Evolutionary conservation across 2,797 vertebrate genomes (phyloP), one percentile per base, ranked within the genome.

Genomic region (Macrochelys suwanniensis): DNA sequence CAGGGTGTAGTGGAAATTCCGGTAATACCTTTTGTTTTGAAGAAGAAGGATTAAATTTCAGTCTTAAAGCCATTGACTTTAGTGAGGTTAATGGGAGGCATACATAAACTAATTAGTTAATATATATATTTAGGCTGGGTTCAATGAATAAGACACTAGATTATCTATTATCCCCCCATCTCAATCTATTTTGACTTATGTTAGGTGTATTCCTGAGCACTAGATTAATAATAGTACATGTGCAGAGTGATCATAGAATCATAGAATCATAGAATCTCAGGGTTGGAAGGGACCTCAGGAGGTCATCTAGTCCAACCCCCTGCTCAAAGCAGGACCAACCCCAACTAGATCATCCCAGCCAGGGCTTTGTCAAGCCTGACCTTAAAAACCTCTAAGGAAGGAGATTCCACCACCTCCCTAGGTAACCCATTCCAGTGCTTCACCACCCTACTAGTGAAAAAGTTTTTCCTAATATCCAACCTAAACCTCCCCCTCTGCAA

Each of bases 1-100:
- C 17, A 89, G 5, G 76, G 17, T 9, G 50, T 85, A 83, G 26
- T 74, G 54, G 1, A 82, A 92, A 88, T 84, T n/a, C 86, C 79
- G 23, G 7, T 82, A 81, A 76, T 87, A 56, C 2, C 1, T 81
- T 93, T 89, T 79, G 5, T 82, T 33, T 89, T 76, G 61, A 89
- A 94, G 45, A 76, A 91, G 91, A 85, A 57, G 15, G 53, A 77
- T 90, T 90, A 89, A 57, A 90, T 84, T 74, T 19, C 9, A 53
- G 31, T 89, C 45, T 85, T 92, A 25, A 85, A 78, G 33, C 37
- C 1, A 0, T 25, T 80, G 6, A 80, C 84, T 94, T 94, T 33
- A 85, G 21, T 84, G 80, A 2, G 6, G 5, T 59, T 95, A 1
- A 15, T 50, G 80, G 13, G n/a, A 93, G 1, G 0, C 19, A 3